Conservation (phyloP, 2,888 invertebrate species). For the Drosophila ustulata region DNA sequence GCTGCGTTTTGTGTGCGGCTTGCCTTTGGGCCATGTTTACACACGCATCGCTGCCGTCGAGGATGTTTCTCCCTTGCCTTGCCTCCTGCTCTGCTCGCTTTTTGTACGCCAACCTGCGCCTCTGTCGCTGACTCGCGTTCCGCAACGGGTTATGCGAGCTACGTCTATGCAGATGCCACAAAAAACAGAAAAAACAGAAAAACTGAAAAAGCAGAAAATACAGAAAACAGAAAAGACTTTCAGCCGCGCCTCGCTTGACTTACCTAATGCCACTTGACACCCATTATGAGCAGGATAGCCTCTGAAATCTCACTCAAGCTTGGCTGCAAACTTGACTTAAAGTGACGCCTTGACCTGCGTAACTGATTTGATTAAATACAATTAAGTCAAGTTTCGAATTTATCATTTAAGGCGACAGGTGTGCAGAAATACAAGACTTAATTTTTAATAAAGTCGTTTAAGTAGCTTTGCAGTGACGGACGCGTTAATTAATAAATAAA, state of each 20-base stretch:
- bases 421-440: background rate
- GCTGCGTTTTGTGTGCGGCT: conserved; percentile 58
- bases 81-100: conserved; percentile 25
- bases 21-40: conserved; percentile 61
- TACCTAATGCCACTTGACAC: conserved; percentile 69
- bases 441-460: background rate
- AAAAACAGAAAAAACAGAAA: background rate
- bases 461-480: background rate
- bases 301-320: conserved; percentile 29
- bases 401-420: background rate
- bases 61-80: conserved; percentile 43
- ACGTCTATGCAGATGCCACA: conserved; percentile 10
- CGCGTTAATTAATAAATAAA: too few relatives aligned
- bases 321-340: conserved; percentile 32
- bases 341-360: conserved; percentile 25
- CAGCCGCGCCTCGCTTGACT: conserved; percentile 46
- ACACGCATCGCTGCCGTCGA: conserved; percentile 64
- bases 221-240: conserved; percentile 1
- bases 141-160: conserved; percentile 38
- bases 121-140: conserved; percentile 27
- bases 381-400: conserved; percentile 24
- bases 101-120: conserved; percentile 46
- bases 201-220: conserved; percentile 6
- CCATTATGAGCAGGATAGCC: conserved; percentile 32
- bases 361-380: conserved; percentile 27